These are phyloP conservation scores for Nothocercus julius DNA, from an alignment of 2,113 vertebrate species.

Conservation along the genomic window DNA sequence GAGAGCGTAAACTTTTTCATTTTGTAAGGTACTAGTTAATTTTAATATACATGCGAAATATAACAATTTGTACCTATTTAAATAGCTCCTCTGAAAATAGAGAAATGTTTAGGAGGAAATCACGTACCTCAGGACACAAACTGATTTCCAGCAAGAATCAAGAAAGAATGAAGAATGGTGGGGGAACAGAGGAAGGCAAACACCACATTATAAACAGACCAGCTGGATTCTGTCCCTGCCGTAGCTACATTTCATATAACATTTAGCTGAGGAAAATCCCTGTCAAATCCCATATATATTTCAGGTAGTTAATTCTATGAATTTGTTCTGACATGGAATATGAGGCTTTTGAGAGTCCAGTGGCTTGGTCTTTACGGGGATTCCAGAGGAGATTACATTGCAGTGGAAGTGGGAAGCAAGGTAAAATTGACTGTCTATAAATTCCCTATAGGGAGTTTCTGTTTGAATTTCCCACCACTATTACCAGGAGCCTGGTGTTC, in stretches of 20 bases:
- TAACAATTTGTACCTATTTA: not conserved
- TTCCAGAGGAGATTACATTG: not conserved
- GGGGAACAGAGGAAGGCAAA: not conserved
- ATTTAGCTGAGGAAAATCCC: not conserved
- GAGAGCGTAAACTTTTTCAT: not conserved
- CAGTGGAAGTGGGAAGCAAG: not conserved
- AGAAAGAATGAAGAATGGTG: not conserved
- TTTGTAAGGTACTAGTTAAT: conserved; percentile 2
- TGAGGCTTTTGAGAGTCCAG: not conserved
- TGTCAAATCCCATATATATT: not conserved
- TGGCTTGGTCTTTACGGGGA: not conserved
- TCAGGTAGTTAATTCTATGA: not conserved
- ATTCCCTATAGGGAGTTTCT: not conserved
- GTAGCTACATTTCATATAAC: not conserved
- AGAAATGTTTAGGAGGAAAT: not conserved
- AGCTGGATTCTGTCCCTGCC: not conserved
- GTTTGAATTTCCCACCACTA: not conserved
- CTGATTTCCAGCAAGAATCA: not conserved
- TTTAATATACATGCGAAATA: not conserved
- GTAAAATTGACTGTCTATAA: not conserved
- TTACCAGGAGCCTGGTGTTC: not conserved
- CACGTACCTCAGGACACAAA: not conserved
- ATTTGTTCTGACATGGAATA: not conserved
- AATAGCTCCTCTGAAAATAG: not conserved
- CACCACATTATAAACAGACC: not conserved